Evolutionary conservation across 23 tunicate species (phyloP), one percentile per base, ranked within the genome.

Genomic region (Trididemnum clinides): DNA sequence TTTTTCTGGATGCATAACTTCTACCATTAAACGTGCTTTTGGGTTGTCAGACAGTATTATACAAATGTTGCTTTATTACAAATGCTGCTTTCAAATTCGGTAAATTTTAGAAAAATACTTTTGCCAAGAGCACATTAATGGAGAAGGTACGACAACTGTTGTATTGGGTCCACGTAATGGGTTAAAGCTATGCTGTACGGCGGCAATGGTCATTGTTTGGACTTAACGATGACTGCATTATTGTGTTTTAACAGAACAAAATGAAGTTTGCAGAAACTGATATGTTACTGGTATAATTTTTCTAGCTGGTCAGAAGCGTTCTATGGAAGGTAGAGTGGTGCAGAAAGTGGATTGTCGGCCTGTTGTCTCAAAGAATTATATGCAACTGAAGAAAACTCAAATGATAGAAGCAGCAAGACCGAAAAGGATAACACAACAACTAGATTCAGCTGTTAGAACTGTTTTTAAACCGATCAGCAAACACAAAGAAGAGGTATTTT

Each of bases 261-360:
- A n/a, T n/a, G 54, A 15, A 15, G 12, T 7, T 44, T 44, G 54
- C 54, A 44, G 54, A 10, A 44, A 15, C 15, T 44, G 15, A 70
- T 70, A 70, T 70, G 39, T 70, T 70, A 30, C n/a, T 28, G 10
- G 37, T 70, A 7, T 12, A 15, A 7, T 10, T 59, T 10, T 73
- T 22, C 2, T 77, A 87, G 86, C 66, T 50, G 91, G 91, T 33
- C 88, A 87, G 51, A 92, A 87, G 58, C 88, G 97, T 27, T 57
- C 88, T 28, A 92, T 92, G 85, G 97, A 92, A 77, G 98, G 98
- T 1, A 39, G 92, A 25, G 89, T 93, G 28, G 98, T 93, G 0
- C 98, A 93, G 25, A 93, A 93, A 79, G 92, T 87, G 3, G 98
- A 93, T 59, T 93, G 98, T 35, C 92, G 88, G 35, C 98, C 98